These are phyloP conservation scores for Apeltes quadracus DNA, from an alignment of 2,113 vertebrate genomes.

Conservation along the genomic window DNA sequence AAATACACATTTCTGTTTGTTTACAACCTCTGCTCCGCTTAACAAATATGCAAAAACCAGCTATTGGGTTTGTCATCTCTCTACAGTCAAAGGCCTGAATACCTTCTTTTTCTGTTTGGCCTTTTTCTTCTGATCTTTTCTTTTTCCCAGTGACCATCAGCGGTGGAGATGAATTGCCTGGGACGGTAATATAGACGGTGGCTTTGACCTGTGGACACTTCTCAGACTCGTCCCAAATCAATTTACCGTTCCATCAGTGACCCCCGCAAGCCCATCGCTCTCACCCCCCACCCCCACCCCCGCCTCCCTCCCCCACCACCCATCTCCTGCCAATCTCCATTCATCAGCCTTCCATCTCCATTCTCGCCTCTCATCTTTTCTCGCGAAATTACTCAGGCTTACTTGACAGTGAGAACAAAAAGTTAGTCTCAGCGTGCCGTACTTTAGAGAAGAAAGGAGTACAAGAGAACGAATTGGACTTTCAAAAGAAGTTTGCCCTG, in stretches of 20 bases:
- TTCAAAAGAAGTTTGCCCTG: conserved; percentile 59
- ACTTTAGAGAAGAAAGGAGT: conserved; percentile 47
- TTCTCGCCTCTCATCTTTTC: conserved; percentile 50
- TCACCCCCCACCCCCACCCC: conserved; percentile 55
- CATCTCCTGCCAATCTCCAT: conserved; percentile 61
- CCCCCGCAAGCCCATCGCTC: conserved; percentile 62
- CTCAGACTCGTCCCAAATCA: conserved; percentile 78
- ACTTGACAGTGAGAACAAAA: conserved; percentile 53
- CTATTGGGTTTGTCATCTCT: neutral
- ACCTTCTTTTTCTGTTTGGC: conserved; percentile 13
- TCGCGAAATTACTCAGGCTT: conserved; percentile 37
- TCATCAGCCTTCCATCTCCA: conserved; percentile 63
- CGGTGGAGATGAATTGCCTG: conserved; percentile 72
- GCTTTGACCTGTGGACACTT: conserved; percentile 72
- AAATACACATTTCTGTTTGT: neutral
- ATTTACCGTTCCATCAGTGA: conserved; percentile 74
- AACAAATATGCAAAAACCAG: neutral
- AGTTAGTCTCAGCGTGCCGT: conserved; percentile 32
- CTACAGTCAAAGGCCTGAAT: conserved; percentile 4
- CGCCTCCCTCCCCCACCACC: conserved; percentile 38
- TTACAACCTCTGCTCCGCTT: neutral
- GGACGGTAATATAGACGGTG: conserved; percentile 75
- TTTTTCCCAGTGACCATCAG: conserved; percentile 37
- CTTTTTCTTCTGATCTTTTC: conserved; percentile 13
- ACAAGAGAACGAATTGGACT: conserved; percentile 53